Evolutionary conservation across 2,888 invertebrate genomes (phyloP).

Genomic region (Tolmerus cingulatus): DNA sequence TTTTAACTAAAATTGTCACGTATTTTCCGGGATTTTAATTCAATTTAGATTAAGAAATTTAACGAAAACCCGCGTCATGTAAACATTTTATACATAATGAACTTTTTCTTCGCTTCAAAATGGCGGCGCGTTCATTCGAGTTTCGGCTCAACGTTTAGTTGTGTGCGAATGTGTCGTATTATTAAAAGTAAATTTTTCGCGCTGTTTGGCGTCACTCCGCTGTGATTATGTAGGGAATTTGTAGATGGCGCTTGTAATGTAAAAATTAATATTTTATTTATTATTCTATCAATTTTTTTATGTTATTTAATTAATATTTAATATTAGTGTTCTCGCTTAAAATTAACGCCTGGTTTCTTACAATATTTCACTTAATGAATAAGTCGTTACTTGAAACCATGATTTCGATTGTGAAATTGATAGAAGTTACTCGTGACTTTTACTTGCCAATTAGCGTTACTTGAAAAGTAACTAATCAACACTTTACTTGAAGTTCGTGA

Average conservation of each 20-base stretch:
- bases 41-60: neutral
- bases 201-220: neutral
- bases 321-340: neutral
- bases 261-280: neutral
- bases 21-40: conserved; percentile 10
- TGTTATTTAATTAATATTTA: neutral
- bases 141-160: neutral
- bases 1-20: neutral
- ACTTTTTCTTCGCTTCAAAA: conserved; percentile 47
- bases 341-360: too few species aligned
- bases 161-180: neutral
- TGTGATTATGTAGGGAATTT: neutral
- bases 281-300: neutral
- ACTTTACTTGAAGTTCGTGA: too few species aligned
- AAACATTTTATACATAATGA: conserved; percentile 19
- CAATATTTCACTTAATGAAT: too few species aligned
- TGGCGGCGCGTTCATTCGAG: conserved; percentile 46
- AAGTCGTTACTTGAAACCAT: too few species aligned
- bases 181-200: neutral
- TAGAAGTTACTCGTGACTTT: too few species aligned
- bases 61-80: conserved; percentile 11
- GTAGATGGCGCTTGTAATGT: neutral
- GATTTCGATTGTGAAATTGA: too few species aligned
- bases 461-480: too few species aligned
- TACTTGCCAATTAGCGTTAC: too few species aligned